These are phyloP conservation scores for Drosophila mulleri DNA, from an alignment of 2,888 invertebrate species.

Conservation along the genomic window DNA sequence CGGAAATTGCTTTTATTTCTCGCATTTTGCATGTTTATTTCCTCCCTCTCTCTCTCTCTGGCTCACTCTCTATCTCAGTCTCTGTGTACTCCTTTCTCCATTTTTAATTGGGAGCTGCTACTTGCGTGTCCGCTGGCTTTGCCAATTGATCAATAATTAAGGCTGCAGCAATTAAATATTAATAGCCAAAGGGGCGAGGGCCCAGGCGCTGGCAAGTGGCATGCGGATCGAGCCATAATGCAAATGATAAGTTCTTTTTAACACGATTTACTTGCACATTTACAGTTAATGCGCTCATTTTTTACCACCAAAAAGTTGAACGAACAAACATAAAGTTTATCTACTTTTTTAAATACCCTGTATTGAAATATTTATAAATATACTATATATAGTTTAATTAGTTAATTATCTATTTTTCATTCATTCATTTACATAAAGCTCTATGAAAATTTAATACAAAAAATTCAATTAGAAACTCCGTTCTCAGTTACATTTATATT, in stretches of 20 bases:
- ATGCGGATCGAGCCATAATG: constrained; percentile 37
- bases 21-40: constrained; percentile 35
- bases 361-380: background rate
- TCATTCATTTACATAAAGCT: too few species aligned
- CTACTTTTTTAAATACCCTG: background rate
- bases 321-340: background rate
- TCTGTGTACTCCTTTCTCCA: constrained; percentile 14
- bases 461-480: too few species aligned
- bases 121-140: constrained; percentile 52
- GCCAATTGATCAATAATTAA: constrained; percentile 76
- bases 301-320: constrained; percentile 6
- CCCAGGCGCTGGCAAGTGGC: background rate
- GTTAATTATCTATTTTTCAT: too few species aligned
- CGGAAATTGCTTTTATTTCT: constrained; percentile 67
- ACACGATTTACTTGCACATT: constrained; percentile 73
- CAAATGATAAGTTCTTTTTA: constrained; percentile 74
- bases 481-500: too few species aligned
- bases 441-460: too few species aligned
- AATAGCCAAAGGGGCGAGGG: constrained; percentile 40
- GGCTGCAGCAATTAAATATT: constrained; percentile 76
- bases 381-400: too few species aligned
- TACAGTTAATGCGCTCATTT: constrained; percentile 53
- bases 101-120: constrained; percentile 46
- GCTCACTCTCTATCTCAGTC: background rate
- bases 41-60: background rate